Evolutionary conservation across 2,113 vertebrate species (phyloP).

Genomic region (Catharus fuscescens): DNA sequence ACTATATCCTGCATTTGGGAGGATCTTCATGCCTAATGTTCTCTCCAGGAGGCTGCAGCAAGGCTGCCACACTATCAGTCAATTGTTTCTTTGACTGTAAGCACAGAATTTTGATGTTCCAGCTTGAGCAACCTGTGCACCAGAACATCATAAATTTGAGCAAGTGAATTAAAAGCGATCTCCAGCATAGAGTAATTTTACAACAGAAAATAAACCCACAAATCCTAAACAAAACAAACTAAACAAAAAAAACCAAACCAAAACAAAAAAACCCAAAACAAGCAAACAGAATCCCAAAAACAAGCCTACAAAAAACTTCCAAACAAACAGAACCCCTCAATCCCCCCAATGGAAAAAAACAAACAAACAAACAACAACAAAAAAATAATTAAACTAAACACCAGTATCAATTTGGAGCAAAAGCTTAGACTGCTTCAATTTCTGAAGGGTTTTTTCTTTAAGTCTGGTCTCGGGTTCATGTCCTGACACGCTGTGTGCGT

Average conservation of each 20-base stretch:
- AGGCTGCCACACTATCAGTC: not conserved
- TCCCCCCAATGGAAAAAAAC: too few relatives aligned
- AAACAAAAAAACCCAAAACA: not conserved
- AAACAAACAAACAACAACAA: not conserved
- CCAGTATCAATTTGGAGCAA: not conserved
- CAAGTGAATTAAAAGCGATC: not conserved
- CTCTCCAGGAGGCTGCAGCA: not conserved
- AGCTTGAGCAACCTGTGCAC: not conserved
- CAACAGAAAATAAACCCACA: not conserved
- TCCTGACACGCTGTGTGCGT: not conserved
- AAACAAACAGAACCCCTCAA: not conserved
- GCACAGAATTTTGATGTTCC: not conserved
- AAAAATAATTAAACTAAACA: not conserved
- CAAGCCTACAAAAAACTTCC: not conserved
- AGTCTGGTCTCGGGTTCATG: not conserved
- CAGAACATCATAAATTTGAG: not conserved
- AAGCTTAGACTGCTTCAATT: not conserved
- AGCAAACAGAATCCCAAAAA: fast-evolving
- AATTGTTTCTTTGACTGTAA: not conserved
- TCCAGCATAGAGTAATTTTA: not conserved
- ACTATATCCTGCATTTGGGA: fast-evolving
- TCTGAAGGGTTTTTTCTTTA: not conserved
- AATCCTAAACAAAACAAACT: not conserved
- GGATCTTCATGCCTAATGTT: not conserved
- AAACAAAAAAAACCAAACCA: not conserved